A percentile compares a stretch with the other conserved stretches of the same genome.
Conservation (phyloP, 1,140 invertebrate species). For the Drosophila nikananu region DNA sequence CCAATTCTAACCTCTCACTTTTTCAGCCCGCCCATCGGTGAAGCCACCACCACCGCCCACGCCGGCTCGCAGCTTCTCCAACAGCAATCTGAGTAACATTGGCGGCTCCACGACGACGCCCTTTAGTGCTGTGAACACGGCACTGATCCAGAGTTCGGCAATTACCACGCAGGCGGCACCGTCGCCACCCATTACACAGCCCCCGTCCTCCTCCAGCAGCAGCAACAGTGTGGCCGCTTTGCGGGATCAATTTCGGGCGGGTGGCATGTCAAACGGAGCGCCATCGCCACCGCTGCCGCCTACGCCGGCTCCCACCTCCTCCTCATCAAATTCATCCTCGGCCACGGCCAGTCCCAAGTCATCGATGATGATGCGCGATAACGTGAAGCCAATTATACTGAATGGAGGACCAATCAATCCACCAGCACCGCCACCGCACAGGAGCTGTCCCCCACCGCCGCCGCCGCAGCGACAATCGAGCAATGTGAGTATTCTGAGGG, state of each 20-base stretch:
- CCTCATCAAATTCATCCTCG: conserved; percentile 27
- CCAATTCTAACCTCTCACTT: not conserved
- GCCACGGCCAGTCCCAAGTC: conserved; percentile 60
- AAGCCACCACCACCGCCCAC: conserved; percentile 84
- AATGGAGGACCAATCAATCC: conserved; percentile 79
- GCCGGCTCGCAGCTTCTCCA: conserved; percentile 82
- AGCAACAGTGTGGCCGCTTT: conserved; percentile 75
- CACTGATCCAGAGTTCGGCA: conserved; percentile 62
- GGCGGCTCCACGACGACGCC: conserved; percentile 27
- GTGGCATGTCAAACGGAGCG: conserved; percentile 40
- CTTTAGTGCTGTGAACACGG: conserved; percentile 70
- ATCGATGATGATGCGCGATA: conserved; percentile 58
- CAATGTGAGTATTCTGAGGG: conserved; percentile 71
- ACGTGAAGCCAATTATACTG: conserved; percentile 74
- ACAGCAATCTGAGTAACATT: conserved; percentile 77
- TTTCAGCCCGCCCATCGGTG: conserved; percentile 73
- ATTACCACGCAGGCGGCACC: conserved; percentile 50
- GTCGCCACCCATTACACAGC: conserved; percentile 61
- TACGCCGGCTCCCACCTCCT: conserved; percentile 32
- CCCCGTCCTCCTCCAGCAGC: conserved; percentile 71
- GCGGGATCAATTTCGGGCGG: conserved; percentile 73
- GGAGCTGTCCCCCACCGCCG: conserved; percentile 80
- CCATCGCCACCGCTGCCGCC: conserved; percentile 61
- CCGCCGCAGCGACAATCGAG: conserved; percentile 80
- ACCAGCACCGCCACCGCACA: conserved; percentile 81